Percentiles rank a stretch among this genome's conserved stretches.
These are phyloP conservation scores for Odocoileus hemionus DNA, from an alignment of 2,113 vertebrate species.

Conservation along the genomic window DNA sequence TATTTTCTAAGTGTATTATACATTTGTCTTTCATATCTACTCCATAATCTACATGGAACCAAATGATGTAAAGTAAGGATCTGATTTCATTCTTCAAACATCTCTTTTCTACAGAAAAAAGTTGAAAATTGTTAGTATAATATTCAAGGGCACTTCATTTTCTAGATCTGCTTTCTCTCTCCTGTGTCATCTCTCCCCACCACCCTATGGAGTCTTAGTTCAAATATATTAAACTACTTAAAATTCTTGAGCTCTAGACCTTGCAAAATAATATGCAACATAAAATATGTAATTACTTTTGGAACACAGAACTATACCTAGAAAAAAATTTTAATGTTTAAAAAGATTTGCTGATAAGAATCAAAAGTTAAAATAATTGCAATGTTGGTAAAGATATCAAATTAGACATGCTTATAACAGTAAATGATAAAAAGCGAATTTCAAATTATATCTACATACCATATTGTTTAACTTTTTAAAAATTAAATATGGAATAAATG, in stretches of 20 bases:
- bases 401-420: not conserved
- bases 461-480: not conserved
- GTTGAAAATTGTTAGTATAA: not conserved
- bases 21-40: not conserved
- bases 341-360: not conserved
- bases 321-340: not conserved
- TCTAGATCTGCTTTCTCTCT: not conserved
- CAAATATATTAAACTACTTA: not conserved
- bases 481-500: not conserved
- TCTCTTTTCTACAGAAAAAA: not conserved
- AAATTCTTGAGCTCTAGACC: not conserved
- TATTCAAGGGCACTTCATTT: not conserved
- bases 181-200: not conserved
- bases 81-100: not conserved
- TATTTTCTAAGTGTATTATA: not conserved
- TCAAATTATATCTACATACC: not conserved
- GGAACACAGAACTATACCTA: not conserved
- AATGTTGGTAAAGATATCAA: not conserved
- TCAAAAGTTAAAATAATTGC: not conserved
- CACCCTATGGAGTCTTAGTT: not conserved
- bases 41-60: not conserved
- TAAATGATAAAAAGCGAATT: not conserved
- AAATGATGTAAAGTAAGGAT: not conserved
- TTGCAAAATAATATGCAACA: not conserved
- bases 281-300: not conserved